Base-by-base conservation (phyloP, 2,888 invertebrate species). In the Acholoe squamosa region DNA sequence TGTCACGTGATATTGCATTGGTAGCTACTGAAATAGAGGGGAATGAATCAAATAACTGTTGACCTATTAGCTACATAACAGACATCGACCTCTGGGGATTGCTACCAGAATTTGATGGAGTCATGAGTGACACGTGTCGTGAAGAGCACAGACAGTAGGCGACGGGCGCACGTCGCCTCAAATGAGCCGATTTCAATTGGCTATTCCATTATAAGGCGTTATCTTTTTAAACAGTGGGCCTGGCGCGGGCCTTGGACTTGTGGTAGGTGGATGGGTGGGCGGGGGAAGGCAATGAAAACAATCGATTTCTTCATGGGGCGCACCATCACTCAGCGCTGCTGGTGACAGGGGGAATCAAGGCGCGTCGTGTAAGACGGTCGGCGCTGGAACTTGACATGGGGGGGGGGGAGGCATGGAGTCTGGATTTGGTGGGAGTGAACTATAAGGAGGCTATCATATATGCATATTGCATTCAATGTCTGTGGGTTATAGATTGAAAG, bases 301-400 rank as follows among this genome's bases (percentile, higher is more conserved):
- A 80, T 80, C 80, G 80, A 80, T 80, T 80, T 43, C 43, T 43
- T n/a, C 76, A 25, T 16, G 76, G 80, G 80, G 80, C 14, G 43
- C 80, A n/a, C 80, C 80, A 80, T 80, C 80, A 80, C 80, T 80
- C 80, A 80, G 80, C 43, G 22, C 80, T 80, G 80, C 34, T 19
- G 80, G 43, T 80, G 80, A 80, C 80, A 76, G 80, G 80, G 43
- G 80, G 80, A 80, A 80, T 80, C 80, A 80, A 80, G 80, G 80
- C 22, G 43, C 34, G 31, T 10, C 28, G 80, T 5, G 16, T 33
- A 22, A 43, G 80, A 80, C 34, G 33, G 22, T 43, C 1, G 80
- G 80, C 1, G 43, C 34, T 16, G 80, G 34, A 80, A 43, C 14
- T 12, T 28, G 33, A 22, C 33, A 22, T 33, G 80, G 34, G 33